Evolutionary conservation across 2,888 invertebrate genomes (phyloP).

Genomic region (Cryptosula pallasiana): DNA sequence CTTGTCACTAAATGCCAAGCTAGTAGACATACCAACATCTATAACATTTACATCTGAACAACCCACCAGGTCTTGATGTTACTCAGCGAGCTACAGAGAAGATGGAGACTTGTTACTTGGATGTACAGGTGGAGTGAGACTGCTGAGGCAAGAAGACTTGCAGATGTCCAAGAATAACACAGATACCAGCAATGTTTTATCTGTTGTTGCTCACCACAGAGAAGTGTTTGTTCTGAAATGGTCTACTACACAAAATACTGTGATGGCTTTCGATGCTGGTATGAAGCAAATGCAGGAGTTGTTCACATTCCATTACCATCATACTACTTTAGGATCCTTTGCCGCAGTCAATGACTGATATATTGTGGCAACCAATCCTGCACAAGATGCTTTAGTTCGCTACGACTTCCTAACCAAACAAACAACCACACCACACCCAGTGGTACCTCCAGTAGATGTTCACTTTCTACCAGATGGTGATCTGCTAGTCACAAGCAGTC

Average conservation of each 20-base stretch:
- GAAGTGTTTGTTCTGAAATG: not conserved
- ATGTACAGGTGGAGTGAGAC: no score
- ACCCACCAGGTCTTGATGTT: not conserved
- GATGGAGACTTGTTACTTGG: no score
- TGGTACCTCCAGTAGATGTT: not conserved
- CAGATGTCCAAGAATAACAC: not conserved
- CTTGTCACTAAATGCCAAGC: not conserved
- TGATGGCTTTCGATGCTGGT: not conserved
- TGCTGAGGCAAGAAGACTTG: not conserved
- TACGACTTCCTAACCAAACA: not conserved
- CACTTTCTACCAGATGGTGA: not conserved
- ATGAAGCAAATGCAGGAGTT: not conserved
- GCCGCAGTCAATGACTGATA: not conserved
- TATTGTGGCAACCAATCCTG: not conserved
- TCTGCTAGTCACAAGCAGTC: not conserved
- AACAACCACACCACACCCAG: not conserved
- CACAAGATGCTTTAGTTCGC: not conserved
- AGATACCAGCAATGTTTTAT: not conserved
- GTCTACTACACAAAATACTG: not conserved
- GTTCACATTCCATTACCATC: not conserved
- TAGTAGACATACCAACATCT: not conserved
- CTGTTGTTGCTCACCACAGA: not conserved
- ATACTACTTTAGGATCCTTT: not conserved
- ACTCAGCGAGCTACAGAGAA: not conserved
- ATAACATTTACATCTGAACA: no score